These are phyloP conservation scores for Heliocidaris tuberculata DNA, from an alignment of 35 echinoderm and acorn worm genomes.

Conservation along the genomic window DNA sequence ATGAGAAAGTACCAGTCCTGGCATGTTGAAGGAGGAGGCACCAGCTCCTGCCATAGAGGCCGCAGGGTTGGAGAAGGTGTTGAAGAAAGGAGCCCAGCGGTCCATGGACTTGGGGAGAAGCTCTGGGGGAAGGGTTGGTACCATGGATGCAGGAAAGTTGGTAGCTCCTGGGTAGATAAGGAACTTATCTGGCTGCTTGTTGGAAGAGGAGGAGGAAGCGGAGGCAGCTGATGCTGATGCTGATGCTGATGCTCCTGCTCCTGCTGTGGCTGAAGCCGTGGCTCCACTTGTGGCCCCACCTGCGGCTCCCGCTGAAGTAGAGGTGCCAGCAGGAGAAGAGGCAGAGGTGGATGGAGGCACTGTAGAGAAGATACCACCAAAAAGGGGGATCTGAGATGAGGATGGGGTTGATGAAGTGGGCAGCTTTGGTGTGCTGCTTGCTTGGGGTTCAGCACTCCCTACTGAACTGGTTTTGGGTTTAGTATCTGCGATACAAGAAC, in stretches of 20 bases:
- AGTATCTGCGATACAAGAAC: neutral
- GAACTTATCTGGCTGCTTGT: neutral
- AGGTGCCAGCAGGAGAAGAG: neutral
- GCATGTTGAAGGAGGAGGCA: constrained; percentile 51
- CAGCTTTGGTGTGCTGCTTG: neutral
- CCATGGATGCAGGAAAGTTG: neutral
- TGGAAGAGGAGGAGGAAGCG: neutral
- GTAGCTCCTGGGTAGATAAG: neutral
- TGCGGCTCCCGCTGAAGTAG: neutral
- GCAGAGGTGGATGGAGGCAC: constrained; percentile 26
- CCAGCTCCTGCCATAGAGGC: neutral
- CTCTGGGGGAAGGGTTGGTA: constrained; percentile 17
- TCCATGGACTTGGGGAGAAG: constrained; percentile 46
- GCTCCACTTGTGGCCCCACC: neutral
- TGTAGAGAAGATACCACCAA: constrained; percentile 24
- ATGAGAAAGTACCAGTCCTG: constrained; percentile 67
- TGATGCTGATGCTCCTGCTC: neutral
- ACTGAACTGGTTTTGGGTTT: constrained; percentile 25
- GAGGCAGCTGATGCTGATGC: neutral
- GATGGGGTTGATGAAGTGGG: neutral
- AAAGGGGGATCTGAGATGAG: neutral
- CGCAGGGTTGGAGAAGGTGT: constrained; percentile 29
- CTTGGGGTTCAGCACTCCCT: neutral
- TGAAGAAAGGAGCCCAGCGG: constrained; percentile 25
- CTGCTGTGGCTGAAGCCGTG: neutral